A percentile compares a stretch with the other conserved stretches of the same genome.
Evolutionary conservation across 2,888 invertebrate genomes (phyloP).

Genomic region (Bruchidius siliquastri): DNA sequence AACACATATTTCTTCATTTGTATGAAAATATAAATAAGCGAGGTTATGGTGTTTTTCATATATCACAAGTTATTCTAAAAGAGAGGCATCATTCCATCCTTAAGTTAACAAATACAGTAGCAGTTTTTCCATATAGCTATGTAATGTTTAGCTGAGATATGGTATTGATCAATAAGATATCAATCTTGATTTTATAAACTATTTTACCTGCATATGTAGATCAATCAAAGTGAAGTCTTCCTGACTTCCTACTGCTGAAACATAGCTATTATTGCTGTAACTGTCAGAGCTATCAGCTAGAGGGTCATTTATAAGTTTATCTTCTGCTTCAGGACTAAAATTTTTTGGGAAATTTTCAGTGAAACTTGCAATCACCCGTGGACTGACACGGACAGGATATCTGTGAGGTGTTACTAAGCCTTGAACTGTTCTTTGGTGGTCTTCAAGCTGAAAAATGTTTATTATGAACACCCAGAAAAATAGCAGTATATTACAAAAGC

Average conservation of each 20-base stretch:
- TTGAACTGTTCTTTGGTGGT: conserved; percentile 37
- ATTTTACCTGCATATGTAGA: conserved; percentile 78
- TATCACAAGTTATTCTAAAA: no score
- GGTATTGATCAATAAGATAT: no score
- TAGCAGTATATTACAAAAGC: no score
- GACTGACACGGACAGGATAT: conserved; percentile 30
- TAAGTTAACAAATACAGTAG: no score
- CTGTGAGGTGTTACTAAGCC: conserved; percentile 44
- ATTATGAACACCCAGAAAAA: no score
- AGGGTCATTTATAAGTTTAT: conserved; percentile 23
- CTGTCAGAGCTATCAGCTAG: conserved; percentile 64
- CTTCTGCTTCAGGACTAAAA: conserved; percentile 14
- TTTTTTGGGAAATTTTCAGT: conserved; percentile 9
- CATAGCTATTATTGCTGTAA: conserved; percentile 79
- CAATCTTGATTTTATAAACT: conserved; percentile 1
- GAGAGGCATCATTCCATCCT: no score
- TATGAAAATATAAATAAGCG: no score
- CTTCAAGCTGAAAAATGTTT: conserved; percentile 29
- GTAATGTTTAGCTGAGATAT: no score
- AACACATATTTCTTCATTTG: no score
- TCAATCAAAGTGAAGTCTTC: conserved; percentile 90
- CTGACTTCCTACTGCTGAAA: conserved; percentile 87
- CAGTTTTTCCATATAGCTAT: no score
- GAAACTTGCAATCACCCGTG: conserved; percentile 15
- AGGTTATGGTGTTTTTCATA: no score